phyloP scores from a whole-genome alignment of 1,140 invertebrate species.

The Lepidurus packardi region DNA sequence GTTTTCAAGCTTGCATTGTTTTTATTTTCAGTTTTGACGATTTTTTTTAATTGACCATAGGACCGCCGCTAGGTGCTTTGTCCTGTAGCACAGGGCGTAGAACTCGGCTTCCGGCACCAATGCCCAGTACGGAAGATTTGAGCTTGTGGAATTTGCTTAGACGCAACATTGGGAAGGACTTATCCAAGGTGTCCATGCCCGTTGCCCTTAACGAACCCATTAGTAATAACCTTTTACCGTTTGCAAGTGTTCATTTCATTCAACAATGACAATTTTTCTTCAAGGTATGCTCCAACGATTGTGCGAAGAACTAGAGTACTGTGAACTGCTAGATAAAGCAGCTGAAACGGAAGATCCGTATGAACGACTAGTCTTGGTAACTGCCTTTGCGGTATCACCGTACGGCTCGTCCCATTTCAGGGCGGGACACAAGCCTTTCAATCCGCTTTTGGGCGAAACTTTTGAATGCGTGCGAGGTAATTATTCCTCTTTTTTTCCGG shows the following conservation, averaged over 20 bases:
- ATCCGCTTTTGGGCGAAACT: slow-evolving; percentile 77
- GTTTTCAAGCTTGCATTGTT: slow-evolving; percentile 36
- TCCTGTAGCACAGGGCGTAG: slow-evolving; percentile 58
- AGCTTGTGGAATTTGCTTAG: slow-evolving; percentile 73
- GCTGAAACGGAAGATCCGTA: slow-evolving; percentile 55
- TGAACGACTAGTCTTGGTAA: slow-evolving; percentile 67
- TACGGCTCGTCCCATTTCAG: slow-evolving; percentile 70
- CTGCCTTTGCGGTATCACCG: slow-evolving; percentile 77
- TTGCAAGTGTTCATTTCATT: neutral
- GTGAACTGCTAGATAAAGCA: slow-evolving; percentile 68
- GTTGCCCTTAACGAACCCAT: slow-evolving; percentile 80
- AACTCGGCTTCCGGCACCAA: slow-evolving; percentile 60
- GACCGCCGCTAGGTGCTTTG: neutral
- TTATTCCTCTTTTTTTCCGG: neutral
- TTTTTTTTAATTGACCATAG: neutral
- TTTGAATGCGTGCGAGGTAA: slow-evolving; percentile 62
- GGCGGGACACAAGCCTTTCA: slow-evolving; percentile 80
- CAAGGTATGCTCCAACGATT: slow-evolving; percentile 52
- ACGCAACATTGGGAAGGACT: slow-evolving; percentile 80
- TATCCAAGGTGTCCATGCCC: slow-evolving; percentile 73
- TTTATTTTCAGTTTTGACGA: neutral
- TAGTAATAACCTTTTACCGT: slow-evolving; percentile 56
- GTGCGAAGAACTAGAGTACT: slow-evolving; percentile 80
- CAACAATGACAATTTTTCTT: slow-evolving; percentile 8
- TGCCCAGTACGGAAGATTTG: slow-evolving; percentile 65